These are phyloP conservation scores for Tridacna gigas DNA, from an alignment of 2,888 invertebrate genomes.

Conservation along the genomic window DNA sequence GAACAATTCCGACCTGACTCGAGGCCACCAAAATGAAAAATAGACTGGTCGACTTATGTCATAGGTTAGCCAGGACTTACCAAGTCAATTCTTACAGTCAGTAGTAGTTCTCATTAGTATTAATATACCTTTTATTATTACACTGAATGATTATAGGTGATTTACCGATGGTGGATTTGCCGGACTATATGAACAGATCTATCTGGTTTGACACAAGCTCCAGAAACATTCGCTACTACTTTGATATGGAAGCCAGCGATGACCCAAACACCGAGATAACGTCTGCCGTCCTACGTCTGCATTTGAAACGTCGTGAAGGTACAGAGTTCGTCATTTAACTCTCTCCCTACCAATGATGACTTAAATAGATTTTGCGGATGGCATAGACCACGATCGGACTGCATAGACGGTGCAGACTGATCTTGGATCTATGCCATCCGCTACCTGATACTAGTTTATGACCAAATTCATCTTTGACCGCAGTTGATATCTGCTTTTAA, in stretches of 20 bases:
- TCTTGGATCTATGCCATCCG: too few relatives aligned
- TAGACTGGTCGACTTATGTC: too few relatives aligned
- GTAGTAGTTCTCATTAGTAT: neutral
- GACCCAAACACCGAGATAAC: slow-evolving; percentile 57
- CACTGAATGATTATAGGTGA: slow-evolving; percentile 43
- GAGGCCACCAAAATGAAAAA: too few relatives aligned
- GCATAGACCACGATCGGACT: too few relatives aligned
- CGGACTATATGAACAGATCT: slow-evolving; percentile 60
- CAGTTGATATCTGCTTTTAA: too few relatives aligned
- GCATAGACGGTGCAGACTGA: too few relatives aligned
- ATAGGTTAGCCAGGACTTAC: neutral
- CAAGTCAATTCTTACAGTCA: neutral
- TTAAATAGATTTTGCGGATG: too few relatives aligned
- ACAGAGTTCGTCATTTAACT: neutral
- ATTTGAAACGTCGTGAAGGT: slow-evolving; percentile 59
- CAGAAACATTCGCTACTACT: slow-evolving; percentile 56
- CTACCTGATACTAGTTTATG: too few relatives aligned
- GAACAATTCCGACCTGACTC: too few relatives aligned
- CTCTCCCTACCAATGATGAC: too few relatives aligned
- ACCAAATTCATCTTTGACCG: too few relatives aligned
- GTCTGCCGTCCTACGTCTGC: slow-evolving; percentile 48
- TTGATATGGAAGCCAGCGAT: slow-evolving; percentile 33
- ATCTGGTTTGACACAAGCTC: slow-evolving; percentile 64
- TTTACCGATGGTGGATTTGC: slow-evolving; percentile 48
- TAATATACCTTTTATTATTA: neutral